These are phyloP conservation scores for Augochlora pura DNA, from an alignment of 1,140 invertebrate species.

Conservation along the genomic window DNA sequence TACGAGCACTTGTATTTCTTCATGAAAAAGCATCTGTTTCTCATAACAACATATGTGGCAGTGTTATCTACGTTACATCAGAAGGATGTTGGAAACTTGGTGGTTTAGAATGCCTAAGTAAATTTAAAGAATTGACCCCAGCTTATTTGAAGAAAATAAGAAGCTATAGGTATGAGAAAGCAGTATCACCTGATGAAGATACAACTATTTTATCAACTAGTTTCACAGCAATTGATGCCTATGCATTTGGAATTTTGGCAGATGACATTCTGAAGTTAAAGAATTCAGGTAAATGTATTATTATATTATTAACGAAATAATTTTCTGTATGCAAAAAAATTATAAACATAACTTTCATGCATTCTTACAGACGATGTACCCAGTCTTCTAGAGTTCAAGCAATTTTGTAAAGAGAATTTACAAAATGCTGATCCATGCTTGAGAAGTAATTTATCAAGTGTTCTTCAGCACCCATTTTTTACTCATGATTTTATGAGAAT, in stretches of 20 bases:
- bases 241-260: conserved; percentile 89
- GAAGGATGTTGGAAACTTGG: conserved; percentile 92
- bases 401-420: conserved; percentile 84
- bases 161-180: conserved; percentile 85
- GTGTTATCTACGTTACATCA: conserved; percentile 89
- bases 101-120: conserved; percentile 89
- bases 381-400: conserved; percentile 84
- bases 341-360: not conserved
- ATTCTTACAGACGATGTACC: conserved; percentile 83
- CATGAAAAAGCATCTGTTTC: conserved; percentile 88
- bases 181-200: conserved; percentile 87
- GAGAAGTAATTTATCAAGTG: conserved; percentile 83
- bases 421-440: conserved; percentile 82
- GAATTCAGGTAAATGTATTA: conserved; percentile 79
- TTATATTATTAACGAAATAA: not conserved
- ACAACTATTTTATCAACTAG: conserved; percentile 66
- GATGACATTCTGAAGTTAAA: conserved; percentile 86
- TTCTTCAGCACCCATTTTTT: conserved; percentile 88
- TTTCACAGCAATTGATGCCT: conserved; percentile 86
- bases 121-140: conserved; percentile 84
- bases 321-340: not conserved
- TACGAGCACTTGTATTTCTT: conserved; percentile 89
- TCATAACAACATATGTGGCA: conserved; percentile 90
- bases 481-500: conserved; percentile 91
- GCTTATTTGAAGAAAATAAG: conserved; percentile 86